A percentile compares a stretch with the other conserved stretches of the same genome.
phyloP scores from a whole-genome alignment of 2,888 invertebrate genomes.

The Hybos culiciformis region DNA sequence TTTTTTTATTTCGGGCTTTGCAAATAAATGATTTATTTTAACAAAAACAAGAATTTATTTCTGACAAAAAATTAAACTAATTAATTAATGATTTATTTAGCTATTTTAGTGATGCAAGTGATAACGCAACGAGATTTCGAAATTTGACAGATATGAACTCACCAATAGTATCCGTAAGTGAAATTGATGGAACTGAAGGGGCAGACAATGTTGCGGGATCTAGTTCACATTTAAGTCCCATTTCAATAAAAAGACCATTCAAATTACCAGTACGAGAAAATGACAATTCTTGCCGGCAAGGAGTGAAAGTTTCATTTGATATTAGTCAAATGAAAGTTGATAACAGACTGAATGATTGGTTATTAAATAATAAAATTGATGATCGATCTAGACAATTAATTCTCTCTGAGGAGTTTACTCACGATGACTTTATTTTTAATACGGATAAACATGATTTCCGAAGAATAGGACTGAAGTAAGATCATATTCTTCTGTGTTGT shows the following conservation, averaged over 20 bases:
- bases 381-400: conserved; percentile 52
- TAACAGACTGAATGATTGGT: conserved; percentile 40
- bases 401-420: conserved; percentile 58
- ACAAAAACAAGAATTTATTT: too few relatives aligned
- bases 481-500: conserved; percentile 4
- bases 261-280: neutral
- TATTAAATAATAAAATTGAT: conserved; percentile 53
- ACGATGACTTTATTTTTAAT: conserved; percentile 64
- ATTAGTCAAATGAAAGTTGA: neutral
- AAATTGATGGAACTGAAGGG: conserved; percentile 8
- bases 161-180: conserved; percentile 8
- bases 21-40: too few relatives aligned
- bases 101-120: conserved; percentile 16
- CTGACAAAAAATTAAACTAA: too few relatives aligned
- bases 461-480: conserved; percentile 62
- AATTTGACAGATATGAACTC: too few relatives aligned
- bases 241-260: neutral
- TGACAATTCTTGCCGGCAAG: neutral
- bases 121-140: conserved; percentile 1
- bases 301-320: neutral
- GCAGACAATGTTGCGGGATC: neutral
- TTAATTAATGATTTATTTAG: conserved; percentile 10
- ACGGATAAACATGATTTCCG: conserved; percentile 72
- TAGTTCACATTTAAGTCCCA: neutral
- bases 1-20: too few relatives aligned